These are phyloP conservation scores for Platycercus adscitus DNA, from an alignment of 2,113 vertebrate genomes.

Conservation along the genomic window DNA sequence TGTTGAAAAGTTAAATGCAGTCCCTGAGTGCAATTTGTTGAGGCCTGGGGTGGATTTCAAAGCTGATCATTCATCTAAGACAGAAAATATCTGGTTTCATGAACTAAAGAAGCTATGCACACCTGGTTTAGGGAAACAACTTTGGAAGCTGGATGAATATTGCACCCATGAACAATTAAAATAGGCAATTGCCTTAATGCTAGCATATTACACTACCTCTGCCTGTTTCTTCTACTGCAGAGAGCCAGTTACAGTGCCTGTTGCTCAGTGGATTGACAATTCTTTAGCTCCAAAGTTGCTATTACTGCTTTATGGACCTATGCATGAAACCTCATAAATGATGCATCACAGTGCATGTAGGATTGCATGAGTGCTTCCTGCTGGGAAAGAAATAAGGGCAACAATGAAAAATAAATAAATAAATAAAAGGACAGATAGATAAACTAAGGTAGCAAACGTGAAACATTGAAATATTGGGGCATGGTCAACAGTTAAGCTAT, in stretches of 20 bases:
- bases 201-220: background rate
- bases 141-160: background rate
- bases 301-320: background rate
- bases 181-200: fast-evolving
- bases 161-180: background rate
- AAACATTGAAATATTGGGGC: background rate
- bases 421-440: background rate
- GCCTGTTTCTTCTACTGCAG: background rate
- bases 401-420: background rate
- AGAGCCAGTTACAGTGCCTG: background rate
- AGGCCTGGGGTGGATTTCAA: background rate
- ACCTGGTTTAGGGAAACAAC: background rate
- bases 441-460: background rate
- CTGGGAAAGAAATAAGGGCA: background rate
- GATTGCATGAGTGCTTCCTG: background rate
- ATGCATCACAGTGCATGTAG: background rate
- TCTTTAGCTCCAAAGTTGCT: background rate
- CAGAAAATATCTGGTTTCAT: background rate
- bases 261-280: background rate
- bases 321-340: background rate
- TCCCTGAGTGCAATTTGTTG: background rate
- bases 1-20: background rate
- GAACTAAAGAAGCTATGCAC: fast-evolving
- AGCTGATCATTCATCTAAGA: background rate
- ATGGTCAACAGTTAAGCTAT: background rate